Percentiles rank a stretch among this genome's conserved stretches.
These are phyloP conservation scores for Galaxea fascicularis DNA, from an alignment of 92 coral and sea anemone species.

Conservation along the genomic window DNA sequence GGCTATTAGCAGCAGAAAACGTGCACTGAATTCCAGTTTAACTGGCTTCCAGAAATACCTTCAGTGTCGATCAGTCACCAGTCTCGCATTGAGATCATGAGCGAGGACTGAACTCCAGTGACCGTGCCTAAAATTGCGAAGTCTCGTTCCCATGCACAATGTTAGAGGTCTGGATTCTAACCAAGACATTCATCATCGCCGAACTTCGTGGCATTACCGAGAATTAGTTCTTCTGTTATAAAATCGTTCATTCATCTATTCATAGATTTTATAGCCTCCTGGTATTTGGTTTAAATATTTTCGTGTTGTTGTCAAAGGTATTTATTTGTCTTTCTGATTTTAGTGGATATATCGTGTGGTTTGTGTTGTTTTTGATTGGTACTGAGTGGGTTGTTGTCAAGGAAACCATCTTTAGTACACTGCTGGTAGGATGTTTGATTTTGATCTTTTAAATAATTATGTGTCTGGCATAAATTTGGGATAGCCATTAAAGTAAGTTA, in stretches of 20 bases:
- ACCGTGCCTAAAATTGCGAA: not conserved
- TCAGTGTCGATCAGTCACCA: not conserved
- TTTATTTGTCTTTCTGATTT: too few relatives aligned
- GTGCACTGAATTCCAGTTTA: not conserved
- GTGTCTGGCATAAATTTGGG: too few relatives aligned
- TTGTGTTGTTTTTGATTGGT: not conserved
- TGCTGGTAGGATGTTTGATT: too few relatives aligned
- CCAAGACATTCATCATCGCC: too few relatives aligned
- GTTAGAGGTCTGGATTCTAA: not conserved
- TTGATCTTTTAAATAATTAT: too few relatives aligned
- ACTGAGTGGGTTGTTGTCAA: too few relatives aligned
- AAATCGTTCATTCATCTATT: not conserved
- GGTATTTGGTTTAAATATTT: not conserved
- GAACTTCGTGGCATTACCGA: too few relatives aligned
- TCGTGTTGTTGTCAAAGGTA: too few relatives aligned
- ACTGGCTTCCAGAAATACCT: not conserved
- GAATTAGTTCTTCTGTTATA: not conserved
- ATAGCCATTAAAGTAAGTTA: too few relatives aligned
- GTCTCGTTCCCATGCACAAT: conserved; percentile 2
- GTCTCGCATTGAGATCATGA: too few relatives aligned
- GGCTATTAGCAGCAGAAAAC: not conserved
- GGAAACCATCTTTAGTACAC: too few relatives aligned
- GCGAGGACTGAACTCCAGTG: too few relatives aligned
- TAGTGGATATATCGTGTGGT: not conserved
- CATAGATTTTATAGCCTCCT: not conserved